These are phyloP conservation scores for Zoanthus solanderi DNA, from an alignment of 92 coral and sea anemone species.

Conservation along the genomic window DNA sequence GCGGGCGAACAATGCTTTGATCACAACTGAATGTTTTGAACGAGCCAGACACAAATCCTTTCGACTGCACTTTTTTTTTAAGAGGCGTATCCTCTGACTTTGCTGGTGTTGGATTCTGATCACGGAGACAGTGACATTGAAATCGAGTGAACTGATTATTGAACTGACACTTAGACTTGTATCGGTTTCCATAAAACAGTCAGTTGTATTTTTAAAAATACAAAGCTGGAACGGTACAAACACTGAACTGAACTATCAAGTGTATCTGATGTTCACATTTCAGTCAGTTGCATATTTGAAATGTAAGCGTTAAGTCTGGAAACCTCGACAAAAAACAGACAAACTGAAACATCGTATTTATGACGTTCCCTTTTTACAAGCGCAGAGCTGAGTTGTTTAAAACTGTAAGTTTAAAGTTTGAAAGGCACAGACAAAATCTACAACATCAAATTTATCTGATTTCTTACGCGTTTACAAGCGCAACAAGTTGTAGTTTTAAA, in stretches of 20 bases:
- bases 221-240: constrained; percentile 27
- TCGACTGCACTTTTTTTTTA: constrained; percentile 22
- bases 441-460: too few relatives aligned
- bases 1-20: too few relatives aligned
- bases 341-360: neutral
- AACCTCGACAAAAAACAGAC: constrained; percentile 15
- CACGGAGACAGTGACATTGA: constrained; percentile 56
- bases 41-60: constrained; percentile 52
- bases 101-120: constrained; percentile 20
- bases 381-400: constrained; percentile 10
- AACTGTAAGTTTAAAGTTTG: neutral
- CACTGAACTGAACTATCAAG: constrained; percentile 26
- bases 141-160: constrained; percentile 40
- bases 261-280: constrained; percentile 3
- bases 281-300: constrained; percentile 15
- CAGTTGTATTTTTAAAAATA: constrained; percentile 8
- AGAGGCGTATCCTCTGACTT: constrained; percentile 26
- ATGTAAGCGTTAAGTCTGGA: neutral
- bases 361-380: constrained; percentile 3
- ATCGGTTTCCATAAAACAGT: neutral
- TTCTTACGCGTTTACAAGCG: too few relatives aligned
- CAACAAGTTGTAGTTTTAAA: too few relatives aligned
- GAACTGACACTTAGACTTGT: constrained; percentile 29
- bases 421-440: neutral
- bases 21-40: constrained; percentile 39